Evolutionary conservation across 2,113 vertebrate species (phyloP).

Genomic region (Prunella fulvescens): DNA sequence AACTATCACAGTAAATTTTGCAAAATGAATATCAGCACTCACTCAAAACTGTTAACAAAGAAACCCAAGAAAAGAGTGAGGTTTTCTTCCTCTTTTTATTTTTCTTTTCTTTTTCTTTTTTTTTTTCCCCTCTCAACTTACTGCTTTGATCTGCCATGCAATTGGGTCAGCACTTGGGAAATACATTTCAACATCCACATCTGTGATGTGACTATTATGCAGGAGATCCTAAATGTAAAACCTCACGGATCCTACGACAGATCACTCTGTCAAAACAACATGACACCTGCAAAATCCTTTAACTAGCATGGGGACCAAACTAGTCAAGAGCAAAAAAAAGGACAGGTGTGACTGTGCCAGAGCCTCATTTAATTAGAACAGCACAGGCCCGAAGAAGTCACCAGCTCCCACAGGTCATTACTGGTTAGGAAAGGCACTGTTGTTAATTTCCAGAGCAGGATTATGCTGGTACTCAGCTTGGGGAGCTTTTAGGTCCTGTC

Average conservation of each 20-base stretch:
- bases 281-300: not conserved
- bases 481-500: not conserved
- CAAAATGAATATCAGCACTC: not conserved
- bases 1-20: not conserved
- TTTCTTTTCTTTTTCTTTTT: not conserved
- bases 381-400: not conserved
- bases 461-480: not conserved
- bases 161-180: conserved; percentile 52
- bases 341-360: not conserved
- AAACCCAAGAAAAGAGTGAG: conserved; percentile 17
- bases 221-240: conserved; percentile 25
- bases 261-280: not conserved
- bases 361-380: not conserved
- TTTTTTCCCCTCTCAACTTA: not conserved
- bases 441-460: not conserved
- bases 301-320: not conserved
- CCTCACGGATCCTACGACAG: not conserved
- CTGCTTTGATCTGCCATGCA: conserved; percentile 61
- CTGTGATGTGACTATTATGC: not conserved
- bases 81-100: not conserved
- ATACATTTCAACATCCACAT: conserved; percentile 42
- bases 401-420: not conserved
- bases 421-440: not conserved
- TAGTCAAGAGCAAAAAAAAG: not conserved
- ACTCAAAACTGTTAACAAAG: not conserved